Base-by-base conservation (phyloP, 2,113 vertebrate genomes). In the Arizona elegans region DNA sequence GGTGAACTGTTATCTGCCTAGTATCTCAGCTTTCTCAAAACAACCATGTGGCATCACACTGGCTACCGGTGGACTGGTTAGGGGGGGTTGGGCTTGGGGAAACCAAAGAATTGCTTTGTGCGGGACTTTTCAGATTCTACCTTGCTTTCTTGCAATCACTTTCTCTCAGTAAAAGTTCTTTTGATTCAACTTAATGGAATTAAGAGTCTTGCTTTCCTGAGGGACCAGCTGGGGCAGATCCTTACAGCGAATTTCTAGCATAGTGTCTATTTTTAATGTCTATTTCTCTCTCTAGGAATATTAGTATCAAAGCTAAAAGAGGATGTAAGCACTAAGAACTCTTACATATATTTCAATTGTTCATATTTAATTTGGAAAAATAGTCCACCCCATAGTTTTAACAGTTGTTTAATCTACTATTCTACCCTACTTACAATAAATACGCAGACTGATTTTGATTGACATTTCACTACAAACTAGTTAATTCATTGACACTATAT, bases 391-490 rank as follows among this genome's bases (percentile, higher is more conserved):
- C 91, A 94, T 75, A 93, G 87, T 94, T 95, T 95, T 86, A 52
- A 91, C 94, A 95, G 93, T 93, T 92, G 94, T 94, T 88, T 90
- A 92, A 95, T 54, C 55, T 92, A 90, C 7, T 93, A 54, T 86
- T 94, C 94, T 95, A 91, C 52, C 7, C 0, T 59, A 94, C 1
- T 55, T 90, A 92, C 90, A 88, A 95, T 87, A 87, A 94, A 91
- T 88, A 86, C 3, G 94, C 38, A 95, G 92, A 92, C 87, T 90
- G 93, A 94, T 90, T 81, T 65, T 54, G 75, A 90, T 52, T 86
- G 10, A 86, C 75, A 85, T 55, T 50, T 90, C 55, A 59, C 43
- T 62, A 86, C 24, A 87, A n/a, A 47, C 50, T 43, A 33, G 10
- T 70, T 88, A 89, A 58, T 55, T 86, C 21, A 62, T 23, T 87